These are phyloP conservation scores for Pterophyllum scalare DNA, from an alignment of 2,113 vertebrate species.

Conservation along the genomic window DNA sequence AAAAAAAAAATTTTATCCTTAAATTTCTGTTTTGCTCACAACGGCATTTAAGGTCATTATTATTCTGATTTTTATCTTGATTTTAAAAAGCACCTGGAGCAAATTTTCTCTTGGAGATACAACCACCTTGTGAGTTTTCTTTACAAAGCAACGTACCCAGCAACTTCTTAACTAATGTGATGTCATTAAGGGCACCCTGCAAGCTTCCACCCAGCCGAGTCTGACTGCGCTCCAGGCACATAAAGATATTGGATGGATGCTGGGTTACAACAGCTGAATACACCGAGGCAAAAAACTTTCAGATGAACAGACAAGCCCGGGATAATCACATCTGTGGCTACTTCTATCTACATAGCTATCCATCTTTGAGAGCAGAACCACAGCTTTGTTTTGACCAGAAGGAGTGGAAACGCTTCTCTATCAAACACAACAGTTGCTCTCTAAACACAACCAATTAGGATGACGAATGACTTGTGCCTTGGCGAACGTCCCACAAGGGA, in stretches of 20 bases:
- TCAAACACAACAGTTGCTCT: constrained; percentile 70
- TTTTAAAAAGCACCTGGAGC: background rate
- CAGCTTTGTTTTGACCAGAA: constrained; percentile 72
- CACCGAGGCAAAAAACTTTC: constrained; percentile 23
- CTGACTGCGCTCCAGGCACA: constrained; percentile 18
- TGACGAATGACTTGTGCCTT: constrained; percentile 73
- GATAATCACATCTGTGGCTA: constrained; percentile 66
- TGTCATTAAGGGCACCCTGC: constrained; percentile 37
- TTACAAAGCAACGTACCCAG: background rate
- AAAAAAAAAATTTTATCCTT: background rate
- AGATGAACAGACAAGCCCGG: constrained; percentile 41
- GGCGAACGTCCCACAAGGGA: constrained; percentile 67
- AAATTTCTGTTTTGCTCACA: background rate
- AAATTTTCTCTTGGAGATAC: background rate
- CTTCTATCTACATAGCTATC: constrained; percentile 52
- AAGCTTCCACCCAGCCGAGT: constrained; percentile 15
- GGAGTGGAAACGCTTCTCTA: constrained; percentile 65
- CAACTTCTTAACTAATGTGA: constrained; percentile 30
- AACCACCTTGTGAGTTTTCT: background rate
- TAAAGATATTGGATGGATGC: constrained; percentile 44
- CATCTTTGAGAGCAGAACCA: constrained; percentile 53
- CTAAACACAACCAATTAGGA: constrained; percentile 80
- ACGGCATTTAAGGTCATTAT: background rate
- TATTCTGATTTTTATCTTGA: background rate
- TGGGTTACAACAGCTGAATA: constrained; percentile 44